Percentiles rank a stretch among this genome's conserved stretches.
Evolutionary conservation across 1,140 invertebrate species (phyloP).

Genomic region (Cydia fagiglandana): DNA sequence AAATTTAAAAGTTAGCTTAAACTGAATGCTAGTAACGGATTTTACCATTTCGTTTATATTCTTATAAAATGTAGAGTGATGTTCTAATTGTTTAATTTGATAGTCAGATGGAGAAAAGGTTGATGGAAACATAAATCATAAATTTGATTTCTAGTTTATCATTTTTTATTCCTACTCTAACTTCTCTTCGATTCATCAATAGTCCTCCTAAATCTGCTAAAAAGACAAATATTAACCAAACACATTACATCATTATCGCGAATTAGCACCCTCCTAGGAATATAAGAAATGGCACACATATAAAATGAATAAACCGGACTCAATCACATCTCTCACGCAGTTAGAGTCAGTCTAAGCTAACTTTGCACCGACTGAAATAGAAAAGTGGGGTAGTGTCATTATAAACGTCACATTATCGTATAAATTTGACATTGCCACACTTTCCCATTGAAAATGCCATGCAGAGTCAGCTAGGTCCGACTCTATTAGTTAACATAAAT

Average conservation of each 20-base stretch:
- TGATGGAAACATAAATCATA: not conserved
- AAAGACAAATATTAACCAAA: not conserved
- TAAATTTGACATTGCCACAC: too few species aligned
- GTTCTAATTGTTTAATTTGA: too few species aligned
- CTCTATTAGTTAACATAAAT: not conserved
- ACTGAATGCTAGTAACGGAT: too few species aligned
- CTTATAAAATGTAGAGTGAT: too few species aligned
- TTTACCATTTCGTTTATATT: too few species aligned
- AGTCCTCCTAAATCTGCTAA: not conserved
- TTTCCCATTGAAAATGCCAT: too few species aligned
- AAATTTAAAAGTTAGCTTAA: too few species aligned
- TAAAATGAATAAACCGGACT: not conserved
- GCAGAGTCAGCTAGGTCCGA: too few species aligned
- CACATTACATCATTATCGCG: not conserved
- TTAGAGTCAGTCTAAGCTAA: not conserved
- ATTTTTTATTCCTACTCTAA: not conserved
- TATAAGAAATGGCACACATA: conserved; percentile 10
- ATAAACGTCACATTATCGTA: too few species aligned
- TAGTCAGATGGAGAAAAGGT: too few species aligned
- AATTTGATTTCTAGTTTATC: not conserved
- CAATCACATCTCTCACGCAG: not conserved
- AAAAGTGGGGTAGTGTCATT: too few species aligned
- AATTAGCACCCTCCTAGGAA: conserved; percentile 1
- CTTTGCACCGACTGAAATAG: too few species aligned
- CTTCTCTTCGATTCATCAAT: not conserved